These are phyloP conservation scores for Eurystomus glaucurus DNA, from an alignment of 2,797 vertebrate species.

Conservation along the genomic window DNA sequence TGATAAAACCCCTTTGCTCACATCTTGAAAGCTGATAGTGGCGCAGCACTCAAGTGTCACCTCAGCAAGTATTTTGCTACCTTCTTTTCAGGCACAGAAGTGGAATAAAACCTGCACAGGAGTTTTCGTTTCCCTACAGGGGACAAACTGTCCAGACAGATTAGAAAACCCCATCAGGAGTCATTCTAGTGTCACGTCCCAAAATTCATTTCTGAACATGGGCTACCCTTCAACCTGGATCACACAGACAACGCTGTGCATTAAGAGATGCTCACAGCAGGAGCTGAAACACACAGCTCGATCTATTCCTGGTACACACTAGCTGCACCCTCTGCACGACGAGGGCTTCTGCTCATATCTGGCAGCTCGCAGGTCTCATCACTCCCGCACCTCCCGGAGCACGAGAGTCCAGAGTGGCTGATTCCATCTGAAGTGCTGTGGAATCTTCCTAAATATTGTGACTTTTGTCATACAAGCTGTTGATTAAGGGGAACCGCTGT, in stretches of 20 bases:
- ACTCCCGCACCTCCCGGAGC: conserved; percentile 11
- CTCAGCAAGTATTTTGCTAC: not conserved
- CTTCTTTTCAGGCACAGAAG: not conserved
- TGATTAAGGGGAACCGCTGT: not conserved
- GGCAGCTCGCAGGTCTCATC: conserved; percentile 25
- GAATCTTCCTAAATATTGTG: not conserved
- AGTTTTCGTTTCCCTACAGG: not conserved
- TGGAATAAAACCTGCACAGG: not conserved
- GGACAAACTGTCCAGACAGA: not conserved
- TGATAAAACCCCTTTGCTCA: not conserved
- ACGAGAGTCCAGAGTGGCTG: not conserved
- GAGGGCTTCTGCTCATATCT: conserved; percentile 23
- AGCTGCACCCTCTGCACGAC: not conserved
- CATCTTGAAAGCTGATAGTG: not conserved
- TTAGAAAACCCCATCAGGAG: not conserved
- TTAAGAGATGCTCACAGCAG: conserved; percentile 51
- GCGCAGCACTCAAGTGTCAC: not conserved
- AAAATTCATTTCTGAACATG: not conserved
- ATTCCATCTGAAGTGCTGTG: not conserved
- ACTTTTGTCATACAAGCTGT: not conserved
- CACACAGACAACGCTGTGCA: not conserved
- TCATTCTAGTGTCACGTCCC: not conserved
- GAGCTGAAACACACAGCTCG: conserved; percentile 44
- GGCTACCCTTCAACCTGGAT: not conserved
- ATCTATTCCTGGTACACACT: conserved; percentile 6